Conservation (phyloP, 2,113 vertebrate species). For the Thymallus thymallus region DNA sequence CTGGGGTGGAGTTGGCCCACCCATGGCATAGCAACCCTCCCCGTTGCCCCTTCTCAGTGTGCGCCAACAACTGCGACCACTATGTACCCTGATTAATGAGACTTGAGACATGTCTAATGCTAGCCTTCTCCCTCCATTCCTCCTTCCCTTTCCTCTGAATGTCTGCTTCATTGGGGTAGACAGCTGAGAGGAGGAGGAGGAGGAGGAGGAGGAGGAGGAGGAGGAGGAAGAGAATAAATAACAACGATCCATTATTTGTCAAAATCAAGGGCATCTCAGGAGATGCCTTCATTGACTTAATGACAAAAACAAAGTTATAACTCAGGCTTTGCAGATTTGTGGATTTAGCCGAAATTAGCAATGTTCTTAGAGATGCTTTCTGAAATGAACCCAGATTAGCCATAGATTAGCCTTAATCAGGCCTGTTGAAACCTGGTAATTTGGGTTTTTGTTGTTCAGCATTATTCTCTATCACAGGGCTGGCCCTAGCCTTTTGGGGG, state of each 20-base stretch:
- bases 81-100: background rate
- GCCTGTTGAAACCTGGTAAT: conserved; percentile 33
- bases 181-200: background rate
- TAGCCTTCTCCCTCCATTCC: conserved; percentile 8
- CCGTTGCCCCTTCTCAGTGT: background rate
- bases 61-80: conserved; percentile 1
- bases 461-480: conserved; percentile 7
- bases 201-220: conserved; percentile 8
- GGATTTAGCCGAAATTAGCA: conserved; percentile 30
- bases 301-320: conserved; percentile 52
- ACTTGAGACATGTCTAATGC: background rate
- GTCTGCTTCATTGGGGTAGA: background rate
- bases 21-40: conserved; percentile 16
- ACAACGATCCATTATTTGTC: conserved; percentile 40
- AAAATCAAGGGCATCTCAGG: conserved; percentile 41
- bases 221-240: conserved; percentile 22
- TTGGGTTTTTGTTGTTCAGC: conserved; percentile 37
- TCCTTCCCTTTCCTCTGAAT: background rate
- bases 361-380: conserved; percentile 32
- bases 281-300: conserved; percentile 39
- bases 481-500: too few relatives aligned
- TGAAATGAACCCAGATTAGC: conserved; percentile 51
- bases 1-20: conserved; percentile 11
- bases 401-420: conserved; percentile 55
- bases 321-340: background rate